These are phyloP conservation scores for Herpetotheres cachinnans DNA, from an alignment of 2,113 vertebrate species.

Conservation along the genomic window DNA sequence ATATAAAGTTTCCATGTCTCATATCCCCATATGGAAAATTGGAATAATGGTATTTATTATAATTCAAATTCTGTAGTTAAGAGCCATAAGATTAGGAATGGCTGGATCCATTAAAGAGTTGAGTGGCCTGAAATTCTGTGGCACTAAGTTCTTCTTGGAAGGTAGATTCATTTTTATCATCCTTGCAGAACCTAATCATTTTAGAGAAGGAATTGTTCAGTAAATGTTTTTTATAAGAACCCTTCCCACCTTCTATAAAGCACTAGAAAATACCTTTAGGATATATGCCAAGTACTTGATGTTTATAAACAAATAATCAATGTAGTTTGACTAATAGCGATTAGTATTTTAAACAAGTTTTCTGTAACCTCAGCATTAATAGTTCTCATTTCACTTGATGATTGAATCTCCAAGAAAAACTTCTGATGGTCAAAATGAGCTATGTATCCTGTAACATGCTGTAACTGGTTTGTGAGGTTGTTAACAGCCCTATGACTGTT, in stretches of 20 bases:
- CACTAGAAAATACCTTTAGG: background rate
- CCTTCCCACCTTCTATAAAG: background rate
- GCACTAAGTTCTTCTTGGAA: background rate
- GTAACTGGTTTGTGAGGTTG: background rate
- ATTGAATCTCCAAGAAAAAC: background rate
- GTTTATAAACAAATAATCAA: background rate
- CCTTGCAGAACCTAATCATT: background rate
- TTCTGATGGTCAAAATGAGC: background rate
- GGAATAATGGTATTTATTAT: background rate
- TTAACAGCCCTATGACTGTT: background rate
- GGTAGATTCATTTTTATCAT: background rate
- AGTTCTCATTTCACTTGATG: background rate
- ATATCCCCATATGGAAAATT: background rate
- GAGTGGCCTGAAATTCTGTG: background rate
- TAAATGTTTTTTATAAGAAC: background rate
- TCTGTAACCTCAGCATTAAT: background rate
- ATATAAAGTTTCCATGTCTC: background rate
- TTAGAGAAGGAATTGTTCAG: background rate
- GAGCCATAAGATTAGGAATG: background rate
- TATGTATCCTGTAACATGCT: background rate
- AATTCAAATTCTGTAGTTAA: background rate
- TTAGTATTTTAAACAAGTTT: background rate
- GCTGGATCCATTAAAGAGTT: background rate
- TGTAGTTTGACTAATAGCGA: background rate
- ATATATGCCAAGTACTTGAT: background rate